These are phyloP conservation scores for Poecile montanus DNA, from an alignment of 2,797 vertebrate genomes.

Conservation along the genomic window DNA sequence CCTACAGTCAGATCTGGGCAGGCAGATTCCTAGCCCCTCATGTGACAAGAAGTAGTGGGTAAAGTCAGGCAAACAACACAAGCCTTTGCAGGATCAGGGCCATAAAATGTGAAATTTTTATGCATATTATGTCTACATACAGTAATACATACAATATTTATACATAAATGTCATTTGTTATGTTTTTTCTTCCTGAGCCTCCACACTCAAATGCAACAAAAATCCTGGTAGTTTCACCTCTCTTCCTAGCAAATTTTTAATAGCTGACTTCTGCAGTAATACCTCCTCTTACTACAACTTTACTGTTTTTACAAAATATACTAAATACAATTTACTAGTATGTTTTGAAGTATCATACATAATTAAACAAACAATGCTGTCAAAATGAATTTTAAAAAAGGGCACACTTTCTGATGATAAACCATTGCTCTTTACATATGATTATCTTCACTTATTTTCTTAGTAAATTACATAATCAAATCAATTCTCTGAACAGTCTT, in stretches of 20 bases:
- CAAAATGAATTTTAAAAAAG: not conserved
- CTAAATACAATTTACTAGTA: not conserved
- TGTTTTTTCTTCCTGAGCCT: not conserved
- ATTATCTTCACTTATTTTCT: not conserved
- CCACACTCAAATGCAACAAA: not conserved
- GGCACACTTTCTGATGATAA: not conserved
- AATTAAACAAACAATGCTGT: constrained; percentile 6
- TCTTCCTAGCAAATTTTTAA: constrained; percentile 22
- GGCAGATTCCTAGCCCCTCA: not conserved
- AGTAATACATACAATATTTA: constrained; percentile 9
- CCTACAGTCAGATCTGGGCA: not conserved
- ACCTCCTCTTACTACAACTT: not conserved
- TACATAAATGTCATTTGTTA: not conserved
- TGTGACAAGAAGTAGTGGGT: not conserved
- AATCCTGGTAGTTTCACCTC: constrained; percentile 3
- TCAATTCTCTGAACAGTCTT: not conserved
- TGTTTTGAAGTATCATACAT: constrained; percentile 7
- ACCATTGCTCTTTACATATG: not conserved
- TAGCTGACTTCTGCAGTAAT: constrained; percentile 21
- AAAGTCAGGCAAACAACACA: not conserved
- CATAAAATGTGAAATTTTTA: not conserved
- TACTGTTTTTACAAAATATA: not conserved
- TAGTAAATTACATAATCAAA: not conserved
- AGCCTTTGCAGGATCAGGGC: not conserved
- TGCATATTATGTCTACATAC: not conserved